phyloP scores from a whole-genome alignment of 2,113 vertebrate species.

The Callithrix jacchus region DNA sequence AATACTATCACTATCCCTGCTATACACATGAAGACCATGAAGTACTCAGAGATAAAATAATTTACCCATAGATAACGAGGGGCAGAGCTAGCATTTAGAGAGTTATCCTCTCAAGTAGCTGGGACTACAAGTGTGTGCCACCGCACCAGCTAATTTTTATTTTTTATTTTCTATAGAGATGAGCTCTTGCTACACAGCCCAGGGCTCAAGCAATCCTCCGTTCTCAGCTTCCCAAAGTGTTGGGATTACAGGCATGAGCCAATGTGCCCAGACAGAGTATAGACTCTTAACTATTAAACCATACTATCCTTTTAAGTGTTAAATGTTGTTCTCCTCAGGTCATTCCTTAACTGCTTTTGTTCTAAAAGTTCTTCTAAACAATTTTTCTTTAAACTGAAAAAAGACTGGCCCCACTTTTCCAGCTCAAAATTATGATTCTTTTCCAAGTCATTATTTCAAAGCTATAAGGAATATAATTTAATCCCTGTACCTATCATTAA shows the following conservation, averaged over 20 bases:
- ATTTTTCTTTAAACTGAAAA: conserved; percentile 56
- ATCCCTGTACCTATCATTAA: neutral
- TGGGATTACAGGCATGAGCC: too few species aligned
- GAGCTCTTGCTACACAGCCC: too few species aligned
- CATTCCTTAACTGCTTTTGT: conserved; percentile 18
- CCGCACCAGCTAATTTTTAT: too few species aligned
- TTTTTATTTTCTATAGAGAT: too few species aligned
- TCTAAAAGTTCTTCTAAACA: conserved; percentile 55
- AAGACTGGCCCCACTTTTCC: conserved; percentile 23
- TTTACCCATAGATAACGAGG: neutral
- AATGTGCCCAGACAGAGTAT: neutral
- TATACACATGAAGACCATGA: conserved; percentile 13
- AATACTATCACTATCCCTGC: neutral
- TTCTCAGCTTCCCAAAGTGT: too few species aligned
- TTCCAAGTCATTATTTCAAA: conserved; percentile 61
- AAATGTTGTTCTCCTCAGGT: conserved; percentile 1
- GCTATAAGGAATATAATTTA: conserved; percentile 37
- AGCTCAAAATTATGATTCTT: conserved; percentile 56
- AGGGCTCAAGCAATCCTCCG: too few species aligned
- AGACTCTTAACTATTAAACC: conserved; percentile 15
- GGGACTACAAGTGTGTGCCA: too few species aligned
- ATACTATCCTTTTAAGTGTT: neutral
- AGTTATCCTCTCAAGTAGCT: neutral
- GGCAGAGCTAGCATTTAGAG: conserved; percentile 16
- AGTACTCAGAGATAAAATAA: conserved; percentile 11